These are phyloP conservation scores for Silurus meridionalis DNA, from an alignment of 2,113 vertebrate species.

Conservation along the genomic window DNA sequence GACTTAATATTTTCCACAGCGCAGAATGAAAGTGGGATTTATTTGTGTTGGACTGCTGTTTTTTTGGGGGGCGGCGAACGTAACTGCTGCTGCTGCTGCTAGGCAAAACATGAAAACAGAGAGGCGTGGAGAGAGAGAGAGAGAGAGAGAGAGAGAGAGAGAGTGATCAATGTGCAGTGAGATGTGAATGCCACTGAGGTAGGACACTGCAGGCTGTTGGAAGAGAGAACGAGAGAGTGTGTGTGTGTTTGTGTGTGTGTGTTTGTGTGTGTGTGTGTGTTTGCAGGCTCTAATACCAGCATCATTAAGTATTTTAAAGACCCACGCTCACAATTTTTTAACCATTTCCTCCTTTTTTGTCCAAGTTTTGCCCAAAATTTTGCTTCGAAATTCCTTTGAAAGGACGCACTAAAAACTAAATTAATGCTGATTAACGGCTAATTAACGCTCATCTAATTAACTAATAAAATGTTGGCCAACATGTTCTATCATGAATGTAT, in stretches of 20 bases:
- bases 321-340: no score
- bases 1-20: constrained; percentile 38
- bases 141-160: not conserved
- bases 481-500: no score
- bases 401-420: not conserved
- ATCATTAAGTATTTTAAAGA: no score
- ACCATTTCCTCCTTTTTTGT: no score
- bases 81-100: constrained; percentile 40
- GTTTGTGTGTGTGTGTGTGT: constrained; percentile 17
- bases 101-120: constrained; percentile 14
- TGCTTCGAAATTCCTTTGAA: not conserved
- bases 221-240: not conserved
- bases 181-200: constrained; percentile 44
- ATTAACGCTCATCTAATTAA: not conserved
- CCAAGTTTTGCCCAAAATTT: no score
- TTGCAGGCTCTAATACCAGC: no score
- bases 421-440: not conserved
- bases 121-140: not conserved
- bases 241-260: not conserved
- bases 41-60: not conserved
- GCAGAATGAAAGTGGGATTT: constrained; percentile 27
- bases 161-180: constrained; percentile 38
- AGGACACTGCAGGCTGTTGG: constrained; percentile 34
- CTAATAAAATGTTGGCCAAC: not conserved
- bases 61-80: not conserved